These are phyloP conservation scores for Megatriorchis doriae DNA, from an alignment of 2,113 vertebrate species.

Conservation along the genomic window DNA sequence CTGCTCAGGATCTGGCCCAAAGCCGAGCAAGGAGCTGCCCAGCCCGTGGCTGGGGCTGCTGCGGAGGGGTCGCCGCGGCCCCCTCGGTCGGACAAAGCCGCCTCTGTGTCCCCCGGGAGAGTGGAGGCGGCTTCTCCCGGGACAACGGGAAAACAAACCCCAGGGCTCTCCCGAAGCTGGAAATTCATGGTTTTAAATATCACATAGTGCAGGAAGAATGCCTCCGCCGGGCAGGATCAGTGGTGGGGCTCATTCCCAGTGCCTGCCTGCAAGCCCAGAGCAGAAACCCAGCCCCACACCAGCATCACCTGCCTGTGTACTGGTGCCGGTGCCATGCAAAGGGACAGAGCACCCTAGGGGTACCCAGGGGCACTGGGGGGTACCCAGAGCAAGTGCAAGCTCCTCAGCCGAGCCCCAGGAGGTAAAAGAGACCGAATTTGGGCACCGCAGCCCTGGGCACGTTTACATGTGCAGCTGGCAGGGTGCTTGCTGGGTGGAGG, in stretches of 20 bases:
- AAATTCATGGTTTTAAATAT: not conserved
- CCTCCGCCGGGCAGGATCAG: not conserved
- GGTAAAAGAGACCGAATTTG: accelerated
- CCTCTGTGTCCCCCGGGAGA: constrained; percentile 12
- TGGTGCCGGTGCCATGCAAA: accelerated
- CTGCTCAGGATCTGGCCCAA: not conserved
- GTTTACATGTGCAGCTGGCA: not conserved
- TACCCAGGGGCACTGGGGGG: not conserved
- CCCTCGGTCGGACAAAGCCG: not conserved
- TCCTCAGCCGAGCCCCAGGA: not conserved
- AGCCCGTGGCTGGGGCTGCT: not conserved
- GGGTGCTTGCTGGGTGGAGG: not conserved
- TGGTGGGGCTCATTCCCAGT: accelerated
- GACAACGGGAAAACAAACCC: constrained; percentile 13
- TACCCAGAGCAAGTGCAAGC: not conserved
- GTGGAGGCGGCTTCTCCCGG: not conserved
- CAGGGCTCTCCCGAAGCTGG: not conserved
- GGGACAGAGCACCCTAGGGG: not conserved
- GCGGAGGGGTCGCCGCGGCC: not conserved
- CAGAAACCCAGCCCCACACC: not conserved
- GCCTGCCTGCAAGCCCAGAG: not conserved
- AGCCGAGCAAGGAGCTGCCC: not conserved
- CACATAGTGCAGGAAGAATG: not conserved
- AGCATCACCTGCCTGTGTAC: not conserved
- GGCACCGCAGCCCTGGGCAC: not conserved